Evolutionary conservation across 2,113 vertebrate genomes (phyloP).

Genomic region (Cynoglossus semilaevis): DNA sequence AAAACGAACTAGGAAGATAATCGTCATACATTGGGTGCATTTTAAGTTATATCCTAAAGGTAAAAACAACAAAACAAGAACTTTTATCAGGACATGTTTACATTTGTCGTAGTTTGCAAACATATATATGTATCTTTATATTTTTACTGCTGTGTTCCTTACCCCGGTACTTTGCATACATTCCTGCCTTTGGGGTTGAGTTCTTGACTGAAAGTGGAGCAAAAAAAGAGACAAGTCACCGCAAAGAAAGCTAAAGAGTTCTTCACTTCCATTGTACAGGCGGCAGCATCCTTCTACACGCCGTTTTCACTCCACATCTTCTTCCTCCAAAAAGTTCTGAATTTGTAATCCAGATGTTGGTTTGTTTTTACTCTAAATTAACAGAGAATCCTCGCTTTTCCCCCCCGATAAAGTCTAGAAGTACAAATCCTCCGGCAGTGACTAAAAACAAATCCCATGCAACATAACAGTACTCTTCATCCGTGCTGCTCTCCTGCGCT

Average conservation of each 20-base stretch:
- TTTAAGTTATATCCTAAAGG: too few species aligned
- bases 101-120: neutral
- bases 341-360: conserved; percentile 30
- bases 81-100: neutral
- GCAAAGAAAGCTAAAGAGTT: conserved; percentile 62
- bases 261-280: conserved; percentile 78
- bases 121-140: neutral
- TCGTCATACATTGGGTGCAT: too few species aligned
- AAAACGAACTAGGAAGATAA: too few species aligned
- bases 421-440: conserved; percentile 20
- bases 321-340: conserved; percentile 28
- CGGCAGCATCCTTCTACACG: conserved; percentile 77
- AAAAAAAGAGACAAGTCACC: conserved; percentile 68
- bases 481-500: conserved; percentile 2
- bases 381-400: conserved; percentile 32
- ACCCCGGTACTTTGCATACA: conserved; percentile 77
- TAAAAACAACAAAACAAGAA: neutral
- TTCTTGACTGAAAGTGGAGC: conserved; percentile 69
- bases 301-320: conserved; percentile 63
- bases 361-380: neutral
- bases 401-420: conserved; percentile 28
- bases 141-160: conserved; percentile 44
- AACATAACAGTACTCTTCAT: conserved; percentile 27
- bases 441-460: conserved; percentile 24
- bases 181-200: conserved; percentile 78